Evolutionary conservation across 2,888 invertebrate genomes (phyloP).

Genomic region (Ennomos fuscantarius): DNA sequence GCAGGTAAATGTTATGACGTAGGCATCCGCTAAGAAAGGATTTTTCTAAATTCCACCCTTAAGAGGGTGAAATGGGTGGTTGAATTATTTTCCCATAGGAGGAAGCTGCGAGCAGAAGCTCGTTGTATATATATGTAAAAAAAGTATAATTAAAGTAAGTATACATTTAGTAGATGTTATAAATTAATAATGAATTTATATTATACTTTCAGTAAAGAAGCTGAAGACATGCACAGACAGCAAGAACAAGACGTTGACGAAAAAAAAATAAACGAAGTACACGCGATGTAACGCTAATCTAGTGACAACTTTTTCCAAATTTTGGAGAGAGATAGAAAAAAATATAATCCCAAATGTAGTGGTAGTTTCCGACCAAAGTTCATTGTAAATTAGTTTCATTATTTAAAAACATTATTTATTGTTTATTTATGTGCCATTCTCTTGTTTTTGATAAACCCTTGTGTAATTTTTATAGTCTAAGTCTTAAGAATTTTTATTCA

Average conservation of each 20-base stretch:
- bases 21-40: too few relatives aligned
- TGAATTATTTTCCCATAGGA: too few relatives aligned
- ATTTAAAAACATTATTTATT: constrained; percentile 52
- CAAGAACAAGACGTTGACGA: constrained; percentile 64
- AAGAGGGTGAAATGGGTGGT: too few relatives aligned
- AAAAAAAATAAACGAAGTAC: constrained; percentile 66
- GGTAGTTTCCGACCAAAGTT: constrained; percentile 82
- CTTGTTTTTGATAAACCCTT: constrained; percentile 31
- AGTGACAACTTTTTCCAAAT: constrained; percentile 18
- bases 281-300: constrained; percentile 65
- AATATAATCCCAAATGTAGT: constrained; percentile 71
- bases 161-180: too few relatives aligned
- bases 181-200: neutral
- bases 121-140: too few relatives aligned
- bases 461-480: constrained; percentile 23
- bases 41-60: too few relatives aligned
- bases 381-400: constrained; percentile 61
- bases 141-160: too few relatives aligned
- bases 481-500: constrained; percentile 7
- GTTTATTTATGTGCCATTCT: constrained; percentile 62
- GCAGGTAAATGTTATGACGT: too few relatives aligned
- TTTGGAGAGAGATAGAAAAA: constrained; percentile 29
- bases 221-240: constrained; percentile 73
- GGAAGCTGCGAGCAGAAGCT: too few relatives aligned
- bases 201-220: constrained; percentile 69